Conservation (phyloP, 2,888 invertebrate species). For the Biston betularia region DNA sequence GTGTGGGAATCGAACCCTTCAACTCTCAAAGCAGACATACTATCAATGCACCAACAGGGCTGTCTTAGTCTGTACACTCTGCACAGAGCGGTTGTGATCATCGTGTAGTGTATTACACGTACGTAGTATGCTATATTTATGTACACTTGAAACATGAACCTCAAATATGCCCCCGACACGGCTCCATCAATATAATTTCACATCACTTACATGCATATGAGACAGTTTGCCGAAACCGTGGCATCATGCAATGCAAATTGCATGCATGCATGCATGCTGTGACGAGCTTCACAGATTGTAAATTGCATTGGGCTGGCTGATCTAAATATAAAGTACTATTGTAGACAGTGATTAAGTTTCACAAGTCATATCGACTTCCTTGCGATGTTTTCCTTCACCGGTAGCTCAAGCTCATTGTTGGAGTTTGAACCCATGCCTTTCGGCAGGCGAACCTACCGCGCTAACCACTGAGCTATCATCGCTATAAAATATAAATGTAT, state of each 20-base stretch:
- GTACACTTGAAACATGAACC: background rate
- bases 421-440: too few relatives aligned
- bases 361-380: background rate
- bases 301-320: conserved; percentile 60
- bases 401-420: too few relatives aligned
- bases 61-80: too few relatives aligned
- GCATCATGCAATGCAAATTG: conserved; percentile 62
- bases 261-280: conserved; percentile 56
- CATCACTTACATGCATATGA: conserved; percentile 34
- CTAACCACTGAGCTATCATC: too few relatives aligned
- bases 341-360: conserved; percentile 2
- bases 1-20: too few relatives aligned
- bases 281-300: conserved; percentile 61
- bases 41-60: too few relatives aligned
- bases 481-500: too few relatives aligned
- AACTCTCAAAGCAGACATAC: too few relatives aligned
- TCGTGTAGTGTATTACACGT: too few relatives aligned
- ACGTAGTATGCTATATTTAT: background rate
- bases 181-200: conserved; percentile 31
- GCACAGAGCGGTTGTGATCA: too few relatives aligned
- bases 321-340: conserved; percentile 56
- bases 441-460: too few relatives aligned
- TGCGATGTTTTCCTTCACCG: too few relatives aligned
- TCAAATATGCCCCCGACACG: conserved; percentile 10
- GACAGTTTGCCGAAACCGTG: conserved; percentile 49